Base-by-base conservation (phyloP, 2,888 invertebrate species). In the Amblyjoppa fuscipennis region DNA sequence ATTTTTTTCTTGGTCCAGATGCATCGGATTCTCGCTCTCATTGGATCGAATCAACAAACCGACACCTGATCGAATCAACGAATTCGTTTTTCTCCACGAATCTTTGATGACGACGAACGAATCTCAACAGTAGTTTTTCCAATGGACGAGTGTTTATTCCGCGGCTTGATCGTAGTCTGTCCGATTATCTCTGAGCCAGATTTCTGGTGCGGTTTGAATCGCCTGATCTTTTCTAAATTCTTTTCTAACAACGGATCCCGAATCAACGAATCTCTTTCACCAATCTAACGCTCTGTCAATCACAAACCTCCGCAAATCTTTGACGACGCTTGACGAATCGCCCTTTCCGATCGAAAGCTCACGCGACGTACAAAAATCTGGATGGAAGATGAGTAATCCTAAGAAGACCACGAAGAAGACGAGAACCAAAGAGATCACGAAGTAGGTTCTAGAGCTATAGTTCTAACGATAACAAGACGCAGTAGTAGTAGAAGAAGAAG, bases 341-440 rank as follows among this genome's bases (percentile, higher is more conserved):
- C 16, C 38, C 2, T 11, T 9, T 51, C 34, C 59, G 25, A 68
- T 71, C 68, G 76, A 77, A 83, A 66, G 80, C 85, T 83, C 80
- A 34, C 51, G 73, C 53, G 51, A 85, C 71, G 4, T 31, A 16
- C 16, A 66, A 31, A 16, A 20, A 64, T 34, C 20, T 16, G 2
- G 56, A 83, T 83, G 83, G 83, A 86, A 83, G 86, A 86, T 81
- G 74, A 80, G 53, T 77, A 83, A 83, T 81, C 70, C 81, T 86
- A 86, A 80, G 80, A 77, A 82, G 71, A 80, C 78, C 71, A 73
- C 68, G 75, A 73, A 80, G 83, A 73, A 80, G 82, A 81, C 81
- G 64, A 75, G 73, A 66, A 70, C 16, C 45, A 38, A 78, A 56
- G 64, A 61, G 76, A 82, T 79, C 49, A 59, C 53, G 56, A 69